Evolutionary conservation across 1,140 invertebrate species (phyloP).

Genomic region (Coenobita brevimanus): DNA sequence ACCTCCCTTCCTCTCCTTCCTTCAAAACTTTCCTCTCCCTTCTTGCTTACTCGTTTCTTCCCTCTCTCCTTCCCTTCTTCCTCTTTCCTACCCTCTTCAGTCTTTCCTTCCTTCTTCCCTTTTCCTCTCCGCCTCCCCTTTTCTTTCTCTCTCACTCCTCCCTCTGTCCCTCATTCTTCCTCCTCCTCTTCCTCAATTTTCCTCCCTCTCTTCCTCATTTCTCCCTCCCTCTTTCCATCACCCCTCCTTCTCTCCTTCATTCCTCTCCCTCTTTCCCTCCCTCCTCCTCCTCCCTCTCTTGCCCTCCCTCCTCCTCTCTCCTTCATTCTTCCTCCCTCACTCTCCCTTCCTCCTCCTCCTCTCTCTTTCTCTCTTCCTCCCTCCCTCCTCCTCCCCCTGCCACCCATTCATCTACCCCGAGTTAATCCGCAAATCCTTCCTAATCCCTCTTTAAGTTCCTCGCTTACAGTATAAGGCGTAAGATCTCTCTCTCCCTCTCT

Average conservation of each 20-base stretch:
- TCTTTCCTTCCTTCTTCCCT: conserved; percentile 1
- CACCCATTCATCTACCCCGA: not conserved
- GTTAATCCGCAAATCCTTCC: not conserved
- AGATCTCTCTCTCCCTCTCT: no score
- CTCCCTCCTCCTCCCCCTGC: not conserved
- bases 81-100: not conserved
- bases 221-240: not conserved
- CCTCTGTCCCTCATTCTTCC: not conserved
- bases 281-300: not conserved
- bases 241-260: not conserved
- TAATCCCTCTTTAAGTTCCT: not conserved
- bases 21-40: not conserved
- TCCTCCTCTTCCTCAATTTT: not conserved
- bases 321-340: not conserved
- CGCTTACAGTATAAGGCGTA: no score
- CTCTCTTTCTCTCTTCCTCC: no score
- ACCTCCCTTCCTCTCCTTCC: no score
- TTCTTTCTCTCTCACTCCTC: conserved; percentile 2
- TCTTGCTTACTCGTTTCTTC: not conserved
- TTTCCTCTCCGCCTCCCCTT: not conserved
- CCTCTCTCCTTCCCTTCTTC: not conserved
- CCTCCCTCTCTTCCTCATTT: no score
- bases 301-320: not conserved
- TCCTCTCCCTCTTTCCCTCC: not conserved
- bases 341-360: not conserved